Base-by-base conservation (phyloP, 2,888 invertebrate species). In the Acronicta aceris region DNA sequence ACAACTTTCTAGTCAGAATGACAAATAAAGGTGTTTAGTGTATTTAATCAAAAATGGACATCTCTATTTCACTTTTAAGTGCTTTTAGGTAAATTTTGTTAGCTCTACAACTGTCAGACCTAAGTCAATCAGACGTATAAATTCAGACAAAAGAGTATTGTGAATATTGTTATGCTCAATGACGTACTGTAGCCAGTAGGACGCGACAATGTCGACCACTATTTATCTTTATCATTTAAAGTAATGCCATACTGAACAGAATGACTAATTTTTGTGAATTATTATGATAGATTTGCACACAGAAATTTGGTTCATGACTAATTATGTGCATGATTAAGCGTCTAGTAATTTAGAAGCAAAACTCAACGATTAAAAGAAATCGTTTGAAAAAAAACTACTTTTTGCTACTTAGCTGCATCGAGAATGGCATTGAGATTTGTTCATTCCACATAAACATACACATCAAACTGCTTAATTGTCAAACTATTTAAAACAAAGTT, bases 81-180 rank as follows among this genome's bases (percentile, higher is more conserved):
- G 10, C 10, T 38, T 40, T 41, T 43, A 40, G 17, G 36, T 25
- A 59, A 16, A 49, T 25, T 48, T 27, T 40, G 12, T 33, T n/a
- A 13, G 38, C 15, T 57, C 17, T 52, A 45, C 25, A 57, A 43
- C 30, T 1, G 21, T 49, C 38, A 49, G 46, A 41, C 8, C 47
- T 15, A 33, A 59, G 40, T 52, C 49, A 58, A 47, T 60, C 52
- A 60, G 25, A 43, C 33, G 41, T 50, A 46, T 33, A 16, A 46
- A 16, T 33, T 12, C 57, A 65, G 56, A 65, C 76, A 65, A 63
- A 55, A 61, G 21, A 42, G 40, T 53, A 50, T 71, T 59, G 27
- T 41, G 54, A 50, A 47, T 58, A 58, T 55, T 71, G 52, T 51
- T 17, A 42, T 57, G 52, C 51, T 59, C 67, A 71, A 74, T 64